Conservation (phyloP, 1,140 invertebrate species). For the Saccostrea glomerata region DNA sequence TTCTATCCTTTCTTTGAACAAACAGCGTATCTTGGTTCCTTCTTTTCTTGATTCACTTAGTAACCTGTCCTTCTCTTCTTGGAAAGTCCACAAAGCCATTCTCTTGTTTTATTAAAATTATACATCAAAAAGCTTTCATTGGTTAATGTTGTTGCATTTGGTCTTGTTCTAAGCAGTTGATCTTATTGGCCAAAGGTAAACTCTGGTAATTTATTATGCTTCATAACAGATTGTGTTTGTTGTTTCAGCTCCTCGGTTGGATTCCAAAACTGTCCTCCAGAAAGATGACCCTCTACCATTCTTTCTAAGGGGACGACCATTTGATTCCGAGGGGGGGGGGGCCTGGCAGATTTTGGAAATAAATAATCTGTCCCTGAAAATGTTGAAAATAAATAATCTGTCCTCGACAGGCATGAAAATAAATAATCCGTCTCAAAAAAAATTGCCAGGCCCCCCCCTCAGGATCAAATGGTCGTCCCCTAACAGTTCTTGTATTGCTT, state of each 20-base stretch:
- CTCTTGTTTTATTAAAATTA: conserved; percentile 56
- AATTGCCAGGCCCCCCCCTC: too few relatives aligned
- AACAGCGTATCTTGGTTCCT: conserved; percentile 48
- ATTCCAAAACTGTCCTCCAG: conserved; percentile 42
- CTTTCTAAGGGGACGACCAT: too few relatives aligned
- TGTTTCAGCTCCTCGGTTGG: not conserved
- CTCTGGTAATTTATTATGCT: conserved; percentile 44
- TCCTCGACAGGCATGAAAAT: too few relatives aligned
- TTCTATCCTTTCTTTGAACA: conserved; percentile 49
- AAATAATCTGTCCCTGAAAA: too few relatives aligned
- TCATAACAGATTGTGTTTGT: conserved; percentile 22
- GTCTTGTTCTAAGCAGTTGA: conserved; percentile 39
- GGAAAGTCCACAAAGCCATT: conserved; percentile 45
- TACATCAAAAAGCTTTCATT: conserved; percentile 58
- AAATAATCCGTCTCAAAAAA: too few relatives aligned
- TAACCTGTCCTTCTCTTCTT: conserved; percentile 48
- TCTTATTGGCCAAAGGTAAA: conserved; percentile 44
- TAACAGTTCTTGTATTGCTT: conserved; percentile 26
- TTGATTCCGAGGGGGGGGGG: too few relatives aligned
- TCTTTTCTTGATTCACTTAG: conserved; percentile 52
- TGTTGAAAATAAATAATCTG: too few relatives aligned
- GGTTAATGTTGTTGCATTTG: conserved; percentile 54
- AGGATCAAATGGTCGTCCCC: too few relatives aligned
- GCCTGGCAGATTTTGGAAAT: too few relatives aligned
- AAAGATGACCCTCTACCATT: conserved; percentile 40